Evolutionary conservation across 2,888 invertebrate genomes (phyloP).

Genomic region (Tetranychus piercei): DNA sequence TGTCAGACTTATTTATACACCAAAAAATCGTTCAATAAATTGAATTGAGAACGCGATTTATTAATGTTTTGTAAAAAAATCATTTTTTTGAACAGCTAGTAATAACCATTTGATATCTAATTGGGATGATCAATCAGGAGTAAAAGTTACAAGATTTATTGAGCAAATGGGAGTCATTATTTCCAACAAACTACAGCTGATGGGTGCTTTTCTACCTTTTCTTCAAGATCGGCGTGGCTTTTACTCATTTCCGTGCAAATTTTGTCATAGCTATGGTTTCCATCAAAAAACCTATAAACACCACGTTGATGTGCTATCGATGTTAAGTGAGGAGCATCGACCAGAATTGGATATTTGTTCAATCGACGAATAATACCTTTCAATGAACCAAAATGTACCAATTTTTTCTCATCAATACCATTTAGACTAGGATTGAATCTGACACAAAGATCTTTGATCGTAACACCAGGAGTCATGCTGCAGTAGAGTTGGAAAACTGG

Average conservation of each 20-base stretch:
- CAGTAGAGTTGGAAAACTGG: slow-evolving; percentile 57
- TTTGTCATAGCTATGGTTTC: slow-evolving; percentile 62
- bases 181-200: slow-evolving; percentile 41
- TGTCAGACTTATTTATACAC: neutral
- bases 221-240: slow-evolving; percentile 26
- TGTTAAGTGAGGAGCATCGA: slow-evolving; percentile 14
- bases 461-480: slow-evolving; percentile 55
- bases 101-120: too few relatives aligned
- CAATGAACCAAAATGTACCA: slow-evolving; percentile 69
- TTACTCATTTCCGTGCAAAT: slow-evolving; percentile 57
- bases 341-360: slow-evolving; percentile 42
- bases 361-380: slow-evolving; percentile 53
- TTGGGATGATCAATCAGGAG: too few relatives aligned
- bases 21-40: neutral
- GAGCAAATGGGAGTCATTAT: neutral
- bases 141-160: too few relatives aligned
- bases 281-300: slow-evolving; percentile 46
- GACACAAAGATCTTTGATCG: slow-evolving; percentile 53
- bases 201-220: slow-evolving; percentile 58
- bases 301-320: slow-evolving; percentile 27
- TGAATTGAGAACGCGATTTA: too few relatives aligned
- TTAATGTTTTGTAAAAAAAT: too few relatives aligned
- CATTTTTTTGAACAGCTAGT: too few relatives aligned
- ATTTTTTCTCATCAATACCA: slow-evolving; percentile 43
- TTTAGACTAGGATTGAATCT: slow-evolving; percentile 52